Conservation (phyloP, 2,888 invertebrate species). For the Diarsia dahlii region DNA sequence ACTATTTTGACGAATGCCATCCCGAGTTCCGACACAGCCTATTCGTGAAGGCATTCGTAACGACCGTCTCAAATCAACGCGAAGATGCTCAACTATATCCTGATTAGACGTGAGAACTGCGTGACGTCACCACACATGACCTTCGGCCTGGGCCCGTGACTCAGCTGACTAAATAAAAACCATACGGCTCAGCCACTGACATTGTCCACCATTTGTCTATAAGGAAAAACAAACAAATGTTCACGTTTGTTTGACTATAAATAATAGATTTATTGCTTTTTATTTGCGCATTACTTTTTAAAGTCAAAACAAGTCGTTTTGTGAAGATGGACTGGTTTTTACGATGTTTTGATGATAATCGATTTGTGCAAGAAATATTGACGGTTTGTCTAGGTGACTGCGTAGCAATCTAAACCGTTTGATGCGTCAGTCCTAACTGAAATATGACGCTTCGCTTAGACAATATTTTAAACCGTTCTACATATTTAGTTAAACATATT, state of each 20-base stretch:
- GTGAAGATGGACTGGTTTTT: slow-evolving; percentile 30
- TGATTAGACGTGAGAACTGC: slow-evolving; percentile 57
- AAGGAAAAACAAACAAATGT: slow-evolving; percentile 52
- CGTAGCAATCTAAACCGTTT: not conserved
- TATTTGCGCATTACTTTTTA: slow-evolving; percentile 46
- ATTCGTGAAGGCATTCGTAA: slow-evolving; percentile 38
- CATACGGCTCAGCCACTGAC: slow-evolving; percentile 33
- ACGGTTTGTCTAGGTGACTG: not conserved
- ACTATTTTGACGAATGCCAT: not conserved
- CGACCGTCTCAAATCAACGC: slow-evolving; percentile 58
- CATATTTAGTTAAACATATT: not conserved
- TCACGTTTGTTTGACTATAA: slow-evolving; percentile 34
- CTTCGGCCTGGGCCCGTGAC: slow-evolving; percentile 59
- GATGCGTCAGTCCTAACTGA: not conserved
- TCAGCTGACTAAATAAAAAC: slow-evolving; percentile 60
- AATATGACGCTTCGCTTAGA: not conserved
- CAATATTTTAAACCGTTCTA: not conserved
- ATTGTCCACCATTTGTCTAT: slow-evolving; percentile 38
- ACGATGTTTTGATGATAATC: slow-evolving; percentile 6
- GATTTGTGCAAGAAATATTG: slow-evolving; percentile 6
- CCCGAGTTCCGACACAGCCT: not conserved
- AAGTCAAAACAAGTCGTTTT: slow-evolving; percentile 47
- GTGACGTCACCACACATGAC: slow-evolving; percentile 58
- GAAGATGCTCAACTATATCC: slow-evolving; percentile 60
- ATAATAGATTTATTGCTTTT: slow-evolving; percentile 53